Evolutionary conservation across 2,888 invertebrate species (phyloP).

Genomic region (Leucoma salicis): DNA sequence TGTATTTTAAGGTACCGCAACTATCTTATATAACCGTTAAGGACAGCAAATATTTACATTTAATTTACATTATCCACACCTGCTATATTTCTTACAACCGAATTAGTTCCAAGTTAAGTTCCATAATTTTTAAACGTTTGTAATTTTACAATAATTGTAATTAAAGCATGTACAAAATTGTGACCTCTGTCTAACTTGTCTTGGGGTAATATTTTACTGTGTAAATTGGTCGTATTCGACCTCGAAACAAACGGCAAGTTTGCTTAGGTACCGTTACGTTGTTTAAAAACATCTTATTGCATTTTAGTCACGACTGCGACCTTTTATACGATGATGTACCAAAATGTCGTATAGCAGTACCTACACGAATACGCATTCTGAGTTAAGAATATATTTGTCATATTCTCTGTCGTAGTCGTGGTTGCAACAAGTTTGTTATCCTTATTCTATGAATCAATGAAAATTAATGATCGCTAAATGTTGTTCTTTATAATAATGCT

Average conservation of each 20-base stretch:
- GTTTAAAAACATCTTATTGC: constrained; percentile 19
- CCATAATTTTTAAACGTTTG: background rate
- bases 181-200: background rate
- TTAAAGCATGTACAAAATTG: background rate
- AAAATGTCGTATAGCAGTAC: constrained; percentile 6
- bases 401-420: background rate
- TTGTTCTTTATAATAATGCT: constrained; percentile 3
- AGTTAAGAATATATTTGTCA: background rate
- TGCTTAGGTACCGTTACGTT: constrained; percentile 21
- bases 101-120: background rate
- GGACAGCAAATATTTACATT: constrained; percentile 7
- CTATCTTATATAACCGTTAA: constrained; percentile 25
- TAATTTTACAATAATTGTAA: too few relatives aligned
- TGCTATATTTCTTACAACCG: too few relatives aligned
- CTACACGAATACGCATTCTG: background rate
- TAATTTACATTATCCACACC: too few relatives aligned
- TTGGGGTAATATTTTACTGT: background rate
- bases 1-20: constrained; percentile 7
- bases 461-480: background rate
- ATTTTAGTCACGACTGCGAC: constrained; percentile 27
- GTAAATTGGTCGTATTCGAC: constrained; percentile 6
- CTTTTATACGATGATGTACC: constrained; percentile 21
- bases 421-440: background rate
- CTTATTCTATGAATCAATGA: too few relatives aligned
- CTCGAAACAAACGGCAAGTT: constrained; percentile 5